Conservation (phyloP, 2,113 vertebrate genomes). For the Larimichthys crocea region DNA sequence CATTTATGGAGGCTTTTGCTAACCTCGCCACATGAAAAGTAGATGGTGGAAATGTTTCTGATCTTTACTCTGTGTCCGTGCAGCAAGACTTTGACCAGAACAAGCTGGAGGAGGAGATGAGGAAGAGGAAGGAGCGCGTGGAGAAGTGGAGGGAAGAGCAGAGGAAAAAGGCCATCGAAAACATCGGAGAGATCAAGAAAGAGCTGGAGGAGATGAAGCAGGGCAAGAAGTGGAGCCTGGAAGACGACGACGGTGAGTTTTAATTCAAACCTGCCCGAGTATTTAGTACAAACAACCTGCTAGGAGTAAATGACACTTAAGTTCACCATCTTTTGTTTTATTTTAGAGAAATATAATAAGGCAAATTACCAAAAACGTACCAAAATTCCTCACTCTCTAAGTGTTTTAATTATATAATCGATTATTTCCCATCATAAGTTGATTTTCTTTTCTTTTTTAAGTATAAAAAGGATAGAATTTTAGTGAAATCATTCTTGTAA, state of each 20-base stretch:
- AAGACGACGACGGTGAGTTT: slow-evolving; percentile 95
- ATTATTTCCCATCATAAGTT: background rate
- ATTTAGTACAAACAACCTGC: background rate
- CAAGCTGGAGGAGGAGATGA: slow-evolving; percentile 99
- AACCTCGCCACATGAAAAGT: background rate
- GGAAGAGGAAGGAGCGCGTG: slow-evolving; percentile 97
- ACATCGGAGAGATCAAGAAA: slow-evolving; percentile 97
- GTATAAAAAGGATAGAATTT: too few relatives aligned
- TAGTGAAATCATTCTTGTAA: too few relatives aligned
- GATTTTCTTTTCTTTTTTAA: too few relatives aligned
- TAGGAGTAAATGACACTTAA: background rate
- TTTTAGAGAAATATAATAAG: background rate
- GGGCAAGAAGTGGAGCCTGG: slow-evolving; percentile 98
- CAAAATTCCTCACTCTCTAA: background rate
- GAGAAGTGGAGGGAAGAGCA: slow-evolving; percentile 99
- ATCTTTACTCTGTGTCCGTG: background rate
- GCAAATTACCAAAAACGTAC: background rate
- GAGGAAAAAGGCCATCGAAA: slow-evolving; percentile 97
- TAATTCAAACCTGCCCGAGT: background rate
- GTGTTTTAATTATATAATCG: too few relatives aligned
- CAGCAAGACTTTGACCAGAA: slow-evolving; percentile 97
- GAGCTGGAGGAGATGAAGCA: slow-evolving; percentile 99
- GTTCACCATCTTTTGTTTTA: background rate
- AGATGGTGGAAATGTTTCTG: background rate
- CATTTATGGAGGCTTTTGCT: background rate